These are phyloP conservation scores for Nothocercus julius DNA, from an alignment of 2,113 vertebrate genomes.

Conservation along the genomic window DNA sequence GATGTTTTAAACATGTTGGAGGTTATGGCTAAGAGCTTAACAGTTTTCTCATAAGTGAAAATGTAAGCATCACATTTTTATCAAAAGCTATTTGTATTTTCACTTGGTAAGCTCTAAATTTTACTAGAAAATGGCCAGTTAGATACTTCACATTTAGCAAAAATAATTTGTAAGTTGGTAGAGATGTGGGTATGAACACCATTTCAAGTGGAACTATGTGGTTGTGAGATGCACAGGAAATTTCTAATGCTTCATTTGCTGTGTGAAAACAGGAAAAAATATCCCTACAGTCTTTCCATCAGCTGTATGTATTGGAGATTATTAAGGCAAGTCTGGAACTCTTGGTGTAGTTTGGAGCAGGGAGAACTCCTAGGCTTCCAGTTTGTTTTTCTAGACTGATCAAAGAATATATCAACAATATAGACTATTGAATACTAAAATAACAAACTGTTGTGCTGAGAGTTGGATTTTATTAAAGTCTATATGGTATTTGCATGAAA, in stretches of 20 bases:
- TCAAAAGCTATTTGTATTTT: background rate
- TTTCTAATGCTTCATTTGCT: background rate
- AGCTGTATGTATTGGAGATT: background rate
- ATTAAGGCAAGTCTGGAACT: background rate
- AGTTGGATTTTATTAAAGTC: background rate
- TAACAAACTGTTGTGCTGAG: background rate
- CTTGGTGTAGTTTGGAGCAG: background rate
- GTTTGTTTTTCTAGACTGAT: background rate
- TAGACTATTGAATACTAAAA: background rate
- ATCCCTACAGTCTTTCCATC: background rate
- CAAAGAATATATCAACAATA: background rate
- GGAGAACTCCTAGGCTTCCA: background rate
- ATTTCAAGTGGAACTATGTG: background rate
- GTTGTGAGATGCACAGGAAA: background rate
- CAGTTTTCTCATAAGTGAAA: background rate
- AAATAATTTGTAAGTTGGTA: background rate
- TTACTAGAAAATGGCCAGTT: background rate
- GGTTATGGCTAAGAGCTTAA: background rate
- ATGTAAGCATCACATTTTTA: background rate
- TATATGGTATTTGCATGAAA: background rate
- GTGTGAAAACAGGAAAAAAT: background rate
- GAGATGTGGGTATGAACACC: background rate
- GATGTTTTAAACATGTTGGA: background rate
- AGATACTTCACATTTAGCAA: background rate
- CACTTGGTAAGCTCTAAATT: background rate